phyloP scores from a whole-genome alignment of 23 tunicate genomes.

The Oikopleura vanhoeffeni region DNA sequence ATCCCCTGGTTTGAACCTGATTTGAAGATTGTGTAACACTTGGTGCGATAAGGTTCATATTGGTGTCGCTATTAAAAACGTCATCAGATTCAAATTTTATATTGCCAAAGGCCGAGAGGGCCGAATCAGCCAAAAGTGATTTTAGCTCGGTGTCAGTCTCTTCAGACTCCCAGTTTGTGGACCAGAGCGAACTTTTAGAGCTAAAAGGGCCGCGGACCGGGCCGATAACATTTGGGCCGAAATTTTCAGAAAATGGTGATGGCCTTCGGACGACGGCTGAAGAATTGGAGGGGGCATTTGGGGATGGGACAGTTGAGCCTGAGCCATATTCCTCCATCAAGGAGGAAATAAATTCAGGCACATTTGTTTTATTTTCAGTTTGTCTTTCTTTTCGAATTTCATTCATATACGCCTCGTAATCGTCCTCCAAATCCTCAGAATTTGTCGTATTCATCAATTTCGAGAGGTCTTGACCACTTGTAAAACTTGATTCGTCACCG shows the following conservation, averaged over 20 bases:
- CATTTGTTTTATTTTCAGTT: not conserved
- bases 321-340: conserved; percentile 7
- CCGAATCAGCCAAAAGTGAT: not conserved
- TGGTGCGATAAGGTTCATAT: not conserved
- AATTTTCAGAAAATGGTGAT: no score
- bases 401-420: not conserved
- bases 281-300: not conserved
- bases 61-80: not conserved
- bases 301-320: not conserved
- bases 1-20: not conserved
- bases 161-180: not conserved
- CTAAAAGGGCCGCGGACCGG: not conserved
- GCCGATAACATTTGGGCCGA: not conserved
- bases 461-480: not conserved
- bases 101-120: not conserved
- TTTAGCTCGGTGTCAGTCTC: not conserved
- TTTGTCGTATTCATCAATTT: not conserved
- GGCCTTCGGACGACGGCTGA: not conserved
- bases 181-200: not conserved
- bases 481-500: not conserved
- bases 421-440: not conserved
- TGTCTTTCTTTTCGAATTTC: conserved; percentile 4
- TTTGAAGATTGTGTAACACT: not conserved
- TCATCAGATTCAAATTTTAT: conserved; percentile 1
- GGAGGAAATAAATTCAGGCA: not conserved